A percentile compares a stretch with the other conserved stretches of the same genome.
Conservation (phyloP, 2,888 invertebrate species). For the Smittia aterrima region DNA sequence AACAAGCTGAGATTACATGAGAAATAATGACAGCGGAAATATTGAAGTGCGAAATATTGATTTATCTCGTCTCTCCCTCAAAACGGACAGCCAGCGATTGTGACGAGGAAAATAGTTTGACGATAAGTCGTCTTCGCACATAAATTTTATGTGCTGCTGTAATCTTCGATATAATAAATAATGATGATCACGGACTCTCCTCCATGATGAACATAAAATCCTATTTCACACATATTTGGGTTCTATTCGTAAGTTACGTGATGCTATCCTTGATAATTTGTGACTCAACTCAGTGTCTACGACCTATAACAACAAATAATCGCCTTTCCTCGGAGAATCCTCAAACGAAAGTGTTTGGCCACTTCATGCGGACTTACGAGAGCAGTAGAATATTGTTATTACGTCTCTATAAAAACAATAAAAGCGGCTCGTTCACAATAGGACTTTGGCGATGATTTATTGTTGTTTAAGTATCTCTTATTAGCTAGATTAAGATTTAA, state of each 20-base stretch:
- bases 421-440: background rate
- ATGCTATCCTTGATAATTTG: too few species aligned
- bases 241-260: too few species aligned
- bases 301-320: background rate
- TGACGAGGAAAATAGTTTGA: background rate
- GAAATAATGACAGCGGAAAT: background rate
- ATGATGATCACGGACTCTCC: background rate
- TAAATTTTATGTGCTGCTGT: background rate
- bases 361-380: background rate
- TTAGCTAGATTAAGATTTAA: conserved; percentile 5
- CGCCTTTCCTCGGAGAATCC: background rate
- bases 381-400: background rate
- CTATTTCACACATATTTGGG: background rate
- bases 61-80: background rate
- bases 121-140: conserved; percentile 1
- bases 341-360: background rate
- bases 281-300: too few species aligned
- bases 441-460: background rate
- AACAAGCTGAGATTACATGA: background rate
- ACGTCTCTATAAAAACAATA: conserved; percentile 2
- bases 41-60: conserved; percentile 14
- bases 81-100: too few species aligned
- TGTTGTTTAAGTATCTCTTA: background rate
- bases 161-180: conserved; percentile 15
- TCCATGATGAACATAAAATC: background rate